Base-by-base conservation (phyloP, 1,140 invertebrate species). In the Monochamus saltuarius region DNA sequence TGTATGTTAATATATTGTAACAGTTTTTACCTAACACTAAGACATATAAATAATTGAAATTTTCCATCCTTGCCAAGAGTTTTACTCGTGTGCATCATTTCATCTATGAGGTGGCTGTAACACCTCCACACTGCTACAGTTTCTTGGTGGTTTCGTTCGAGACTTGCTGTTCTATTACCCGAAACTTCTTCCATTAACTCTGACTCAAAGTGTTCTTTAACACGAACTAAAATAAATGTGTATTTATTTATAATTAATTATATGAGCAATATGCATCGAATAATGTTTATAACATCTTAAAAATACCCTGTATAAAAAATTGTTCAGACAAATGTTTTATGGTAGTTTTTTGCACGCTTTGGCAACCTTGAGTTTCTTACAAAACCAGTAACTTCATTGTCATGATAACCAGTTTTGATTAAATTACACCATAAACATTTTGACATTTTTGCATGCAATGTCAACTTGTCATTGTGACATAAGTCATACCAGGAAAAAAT, bases 41-140 rank as follows among this genome's bases (percentile, higher is more conserved):
- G 83, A 76, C 95, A 97, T 55, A 98, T 88, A 73, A 99, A 97
- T 7, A 98, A 83, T 75, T 99, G 96, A 76, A 99, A 98, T 80
- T 97, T 97, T 29, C 95, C 96, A 82, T 99, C 97, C 77, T 99
- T 99, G 43, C 97, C 97, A 9, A 98, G 80, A 10, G 90, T 87
- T 58, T 90, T 87, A 51, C 90, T 92, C 0, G 88, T 88, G 35
- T 85, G 84, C 74, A 90, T 89, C 45, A 98, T 94, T 79, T 95
- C 89, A 73, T 90, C 87, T 69, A 91, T 84, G 1, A 91, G 80
- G 71, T 90, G 87, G 69, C 87, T 89, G 75, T 90, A 92, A 67
- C 87, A 86, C 40, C 87, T 79, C 81, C 90, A 84, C 37, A 89
- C 85, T 7, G 86, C 83, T 34, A 87, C 81, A 59, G 86, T 84